Conservation (phyloP, 2,797 vertebrate genomes). For the Sternotherus odoratus region DNA sequence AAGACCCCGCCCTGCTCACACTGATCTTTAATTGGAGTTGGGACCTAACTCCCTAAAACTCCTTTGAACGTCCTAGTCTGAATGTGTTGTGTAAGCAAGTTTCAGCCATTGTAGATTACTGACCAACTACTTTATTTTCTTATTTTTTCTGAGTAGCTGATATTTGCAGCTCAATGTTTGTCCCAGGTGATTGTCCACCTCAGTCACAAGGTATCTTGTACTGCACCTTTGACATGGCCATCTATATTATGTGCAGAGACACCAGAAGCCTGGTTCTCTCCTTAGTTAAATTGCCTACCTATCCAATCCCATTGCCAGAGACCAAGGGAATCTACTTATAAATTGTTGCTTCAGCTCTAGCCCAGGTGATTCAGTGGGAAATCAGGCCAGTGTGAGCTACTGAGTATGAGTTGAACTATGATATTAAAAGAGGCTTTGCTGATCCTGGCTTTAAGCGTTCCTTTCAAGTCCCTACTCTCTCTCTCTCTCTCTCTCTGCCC, state of each 20-base stretch:
- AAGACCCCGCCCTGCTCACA: background rate
- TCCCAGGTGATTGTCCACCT: accelerated
- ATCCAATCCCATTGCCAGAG: accelerated
- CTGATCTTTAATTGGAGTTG: background rate
- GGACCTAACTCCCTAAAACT: accelerated
- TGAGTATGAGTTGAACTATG: background rate
- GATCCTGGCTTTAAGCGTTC: background rate
- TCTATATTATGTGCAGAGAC: background rate
- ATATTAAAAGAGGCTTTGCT: background rate
- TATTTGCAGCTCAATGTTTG: background rate
- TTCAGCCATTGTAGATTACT: background rate
- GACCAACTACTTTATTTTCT: background rate
- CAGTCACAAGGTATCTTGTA: accelerated
- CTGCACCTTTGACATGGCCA: background rate
- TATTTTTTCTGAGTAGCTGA: background rate
- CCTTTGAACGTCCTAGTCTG: background rate
- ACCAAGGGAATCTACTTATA: background rate
- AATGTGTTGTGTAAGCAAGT: background rate
- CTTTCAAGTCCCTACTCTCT: background rate
- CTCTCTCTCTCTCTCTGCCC: too few species aligned
- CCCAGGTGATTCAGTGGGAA: background rate
- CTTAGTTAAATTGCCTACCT: background rate
- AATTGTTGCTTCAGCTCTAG: background rate
- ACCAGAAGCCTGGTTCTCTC: background rate
- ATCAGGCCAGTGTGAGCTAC: background rate